Evolutionary conservation across 2,797 vertebrate genomes (phyloP).

Genomic region (Lepilemur septentrionalis): DNA sequence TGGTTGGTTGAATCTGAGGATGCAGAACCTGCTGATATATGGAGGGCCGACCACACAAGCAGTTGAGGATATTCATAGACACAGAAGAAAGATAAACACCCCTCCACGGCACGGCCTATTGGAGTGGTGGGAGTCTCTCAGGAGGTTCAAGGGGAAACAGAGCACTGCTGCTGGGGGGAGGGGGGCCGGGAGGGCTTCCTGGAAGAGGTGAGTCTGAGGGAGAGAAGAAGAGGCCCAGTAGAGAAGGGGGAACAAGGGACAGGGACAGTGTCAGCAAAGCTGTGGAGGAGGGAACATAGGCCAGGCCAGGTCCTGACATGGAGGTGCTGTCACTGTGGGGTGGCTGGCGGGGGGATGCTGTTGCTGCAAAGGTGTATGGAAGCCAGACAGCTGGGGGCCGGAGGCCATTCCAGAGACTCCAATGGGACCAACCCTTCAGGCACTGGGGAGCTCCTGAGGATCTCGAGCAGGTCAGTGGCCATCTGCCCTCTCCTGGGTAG

Average conservation of each 20-base stretch:
- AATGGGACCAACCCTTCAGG: neutral
- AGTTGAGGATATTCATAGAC: neutral
- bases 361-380: fast-evolving
- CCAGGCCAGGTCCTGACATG: neutral
- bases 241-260: neutral
- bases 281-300: fast-evolving
- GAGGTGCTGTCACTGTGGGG: fast-evolving
- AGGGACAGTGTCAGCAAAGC: neutral
- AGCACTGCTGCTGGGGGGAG: neutral
- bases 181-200: neutral
- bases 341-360: neutral
- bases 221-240: neutral
- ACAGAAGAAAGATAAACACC: neutral
- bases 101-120: fast-evolving
- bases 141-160: neutral
- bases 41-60: neutral
- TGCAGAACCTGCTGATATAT: neutral
- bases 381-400: neutral
- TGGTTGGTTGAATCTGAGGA: neutral
- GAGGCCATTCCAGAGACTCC: neutral
- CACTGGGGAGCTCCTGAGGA: neutral
- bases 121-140: neutral
- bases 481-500: too few relatives aligned
- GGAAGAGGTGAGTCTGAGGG: neutral
- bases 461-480: neutral